Percentiles rank a stretch among this genome's conserved stretches.
These are phyloP conservation scores for Drymonia ruficornis DNA, from an alignment of 2,888 invertebrate species.

Conservation along the genomic window DNA sequence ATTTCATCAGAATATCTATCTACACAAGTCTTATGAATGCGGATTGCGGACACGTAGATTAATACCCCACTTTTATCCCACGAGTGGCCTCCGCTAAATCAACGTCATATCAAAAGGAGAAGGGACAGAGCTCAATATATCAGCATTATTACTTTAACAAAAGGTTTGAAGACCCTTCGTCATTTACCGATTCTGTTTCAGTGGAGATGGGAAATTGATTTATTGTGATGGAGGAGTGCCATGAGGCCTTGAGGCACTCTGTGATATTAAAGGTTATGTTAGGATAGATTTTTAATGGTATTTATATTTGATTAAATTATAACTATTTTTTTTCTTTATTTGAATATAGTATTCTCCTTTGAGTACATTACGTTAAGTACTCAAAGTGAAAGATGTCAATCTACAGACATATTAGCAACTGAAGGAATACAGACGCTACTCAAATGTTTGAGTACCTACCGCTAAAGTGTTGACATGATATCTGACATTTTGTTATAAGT, in stretches of 20 bases:
- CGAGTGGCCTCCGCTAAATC: constrained; percentile 20
- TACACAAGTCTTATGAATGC: neutral
- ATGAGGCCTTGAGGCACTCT: constrained; percentile 20
- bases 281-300: constrained; percentile 8
- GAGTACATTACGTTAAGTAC: too few species aligned
- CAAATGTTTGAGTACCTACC: too few species aligned
- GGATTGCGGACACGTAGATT: neutral
- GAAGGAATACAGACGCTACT: too few species aligned
- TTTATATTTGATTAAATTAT: too few species aligned
- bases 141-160: constrained; percentile 41
- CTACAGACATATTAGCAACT: too few species aligned
- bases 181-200: constrained; percentile 42
- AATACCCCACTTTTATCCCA: constrained; percentile 8
- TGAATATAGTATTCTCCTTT: too few species aligned
- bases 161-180: constrained; percentile 29
- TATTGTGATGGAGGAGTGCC: constrained; percentile 27
- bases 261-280: constrained; percentile 8
- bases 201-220: constrained; percentile 36
- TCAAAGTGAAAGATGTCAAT: too few species aligned
- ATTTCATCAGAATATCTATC: too few species aligned
- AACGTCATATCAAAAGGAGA: constrained; percentile 24
- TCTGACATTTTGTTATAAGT: too few species aligned
- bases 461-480: too few species aligned
- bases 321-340: too few species aligned
- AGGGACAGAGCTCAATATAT: constrained; percentile 30